A percentile compares a stretch with the other conserved stretches of the same genome.
These are phyloP conservation scores for Tragopan temminckii DNA, from an alignment of 2,797 vertebrate species.

Conservation along the genomic window DNA sequence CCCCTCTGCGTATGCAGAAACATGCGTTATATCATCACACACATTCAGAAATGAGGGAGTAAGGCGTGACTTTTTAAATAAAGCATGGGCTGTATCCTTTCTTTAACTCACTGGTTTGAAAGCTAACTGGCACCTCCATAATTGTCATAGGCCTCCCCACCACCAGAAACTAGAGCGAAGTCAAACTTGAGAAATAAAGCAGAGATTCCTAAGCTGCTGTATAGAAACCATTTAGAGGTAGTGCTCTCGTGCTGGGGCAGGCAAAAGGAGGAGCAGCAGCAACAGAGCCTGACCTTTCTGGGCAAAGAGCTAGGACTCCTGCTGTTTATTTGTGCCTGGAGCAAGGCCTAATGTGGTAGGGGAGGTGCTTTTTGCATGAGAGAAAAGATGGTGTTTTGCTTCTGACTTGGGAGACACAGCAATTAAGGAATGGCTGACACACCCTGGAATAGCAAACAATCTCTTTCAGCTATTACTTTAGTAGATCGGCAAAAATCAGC, in stretches of 20 bases:
- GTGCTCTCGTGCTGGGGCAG: neutral
- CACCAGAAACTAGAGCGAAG: neutral
- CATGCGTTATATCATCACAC: neutral
- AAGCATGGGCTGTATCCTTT: neutral
- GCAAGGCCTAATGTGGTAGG: neutral
- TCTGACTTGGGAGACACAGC: neutral
- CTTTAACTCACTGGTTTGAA: neutral
- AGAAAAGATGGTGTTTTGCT: conserved; percentile 31
- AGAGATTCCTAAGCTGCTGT: neutral
- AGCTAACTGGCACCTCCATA: neutral
- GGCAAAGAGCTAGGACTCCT: conserved; percentile 6
- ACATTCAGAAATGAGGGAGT: neutral
- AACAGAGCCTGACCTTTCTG: conserved; percentile 36
- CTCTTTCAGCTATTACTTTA: neutral
- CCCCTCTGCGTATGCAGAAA: fast-evolving
- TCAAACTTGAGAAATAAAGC: neutral
- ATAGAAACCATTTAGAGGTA: conserved; percentile 36
- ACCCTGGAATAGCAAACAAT: neutral
- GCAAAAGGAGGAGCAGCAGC: neutral
- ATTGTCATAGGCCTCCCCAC: neutral
- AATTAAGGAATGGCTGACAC: conserved; percentile 52
- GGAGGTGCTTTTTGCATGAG: conserved; percentile 10
- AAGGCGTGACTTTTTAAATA: neutral
- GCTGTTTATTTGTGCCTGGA: conserved; percentile 59
- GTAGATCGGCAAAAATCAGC: neutral